phyloP scores from a whole-genome alignment of 2,888 invertebrate species.

The Apodemia zela region DNA sequence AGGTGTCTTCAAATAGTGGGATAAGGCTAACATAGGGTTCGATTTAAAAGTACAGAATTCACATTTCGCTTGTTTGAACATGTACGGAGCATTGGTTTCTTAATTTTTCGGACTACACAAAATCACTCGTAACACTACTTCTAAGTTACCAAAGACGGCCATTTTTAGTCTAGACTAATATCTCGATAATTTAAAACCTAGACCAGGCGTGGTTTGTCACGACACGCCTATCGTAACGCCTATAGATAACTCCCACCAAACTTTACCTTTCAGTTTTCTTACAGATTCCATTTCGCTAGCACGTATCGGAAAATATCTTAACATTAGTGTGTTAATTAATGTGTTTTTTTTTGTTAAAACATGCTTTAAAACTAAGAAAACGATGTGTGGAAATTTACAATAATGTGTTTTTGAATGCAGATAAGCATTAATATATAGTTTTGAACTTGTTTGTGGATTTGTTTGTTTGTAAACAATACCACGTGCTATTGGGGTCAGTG shows the following conservation, averaged over 20 bases:
- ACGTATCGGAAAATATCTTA: slow-evolving; percentile 22
- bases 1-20: slow-evolving; percentile 93
- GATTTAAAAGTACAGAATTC: slow-evolving; percentile 94
- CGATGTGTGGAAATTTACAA: neutral
- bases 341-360: neutral
- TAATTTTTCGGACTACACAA: neutral
- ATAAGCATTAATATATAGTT: neutral
- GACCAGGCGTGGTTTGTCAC: slow-evolving; percentile 15
- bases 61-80: slow-evolving; percentile 88
- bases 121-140: neutral
- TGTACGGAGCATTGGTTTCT: slow-evolving; percentile 90
- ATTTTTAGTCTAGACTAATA: slow-evolving; percentile 42
- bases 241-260: slow-evolving; percentile 26
- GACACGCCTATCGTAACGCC: slow-evolving; percentile 34
- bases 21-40: slow-evolving; percentile 90
- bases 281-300: slow-evolving; percentile 18
- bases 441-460: slow-evolving; percentile 25
- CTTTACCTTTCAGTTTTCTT: slow-evolving; percentile 26
- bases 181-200: slow-evolving; percentile 22
- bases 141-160: slow-evolving; percentile 27
- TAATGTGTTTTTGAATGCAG: neutral
- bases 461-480: slow-evolving; percentile 48
- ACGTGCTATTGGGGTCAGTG: slow-evolving; percentile 41
- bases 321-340: neutral
- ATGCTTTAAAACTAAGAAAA: neutral